Evolutionary conservation across 1,140 invertebrate species (phyloP).

Genomic region (Varroa destructor): DNA sequence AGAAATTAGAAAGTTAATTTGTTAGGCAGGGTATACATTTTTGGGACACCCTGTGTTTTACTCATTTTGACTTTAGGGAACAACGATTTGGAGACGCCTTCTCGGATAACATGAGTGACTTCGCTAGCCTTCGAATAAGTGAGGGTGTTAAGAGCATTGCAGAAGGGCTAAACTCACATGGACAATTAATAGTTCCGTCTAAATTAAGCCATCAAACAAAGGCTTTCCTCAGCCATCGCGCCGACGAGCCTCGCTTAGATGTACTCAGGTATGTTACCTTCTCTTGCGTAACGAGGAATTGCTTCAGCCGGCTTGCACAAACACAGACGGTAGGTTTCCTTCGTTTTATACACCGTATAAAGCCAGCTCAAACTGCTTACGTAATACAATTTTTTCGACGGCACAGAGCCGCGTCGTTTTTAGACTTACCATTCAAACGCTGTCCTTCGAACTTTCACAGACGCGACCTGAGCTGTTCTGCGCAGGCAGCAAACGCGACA

Average conservation of each 20-base stretch:
- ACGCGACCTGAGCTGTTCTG: constrained; percentile 13
- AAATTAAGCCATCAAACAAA: constrained; percentile 20
- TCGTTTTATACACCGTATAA: too few relatives aligned
- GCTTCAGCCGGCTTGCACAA: too few relatives aligned
- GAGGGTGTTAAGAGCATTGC: not conserved
- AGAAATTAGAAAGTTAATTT: too few relatives aligned
- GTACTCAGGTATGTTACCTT: not conserved
- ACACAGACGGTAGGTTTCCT: too few relatives aligned
- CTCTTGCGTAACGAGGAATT: too few relatives aligned
- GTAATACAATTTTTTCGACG: too few relatives aligned
- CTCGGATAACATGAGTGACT: constrained; percentile 11
- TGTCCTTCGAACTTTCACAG: constrained; percentile 1
- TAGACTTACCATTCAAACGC: too few relatives aligned
- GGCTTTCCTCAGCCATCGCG: constrained; percentile 11
- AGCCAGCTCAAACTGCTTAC: too few relatives aligned
- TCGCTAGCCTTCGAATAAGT: constrained; percentile 6
- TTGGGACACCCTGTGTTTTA: too few relatives aligned
- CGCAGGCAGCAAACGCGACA: constrained; percentile 7
- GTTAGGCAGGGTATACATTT: too few relatives aligned
- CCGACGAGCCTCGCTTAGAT: not conserved
- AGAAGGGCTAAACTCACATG: not conserved
- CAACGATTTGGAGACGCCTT: constrained; percentile 12
- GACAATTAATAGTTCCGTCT: not conserved
- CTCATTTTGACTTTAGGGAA: constrained; percentile 1
- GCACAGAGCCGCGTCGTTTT: too few relatives aligned